Percentiles rank a stretch among this genome's conserved stretches.
Conservation (phyloP, 1,140 invertebrate species). For the Radopholus similis region DNA sequence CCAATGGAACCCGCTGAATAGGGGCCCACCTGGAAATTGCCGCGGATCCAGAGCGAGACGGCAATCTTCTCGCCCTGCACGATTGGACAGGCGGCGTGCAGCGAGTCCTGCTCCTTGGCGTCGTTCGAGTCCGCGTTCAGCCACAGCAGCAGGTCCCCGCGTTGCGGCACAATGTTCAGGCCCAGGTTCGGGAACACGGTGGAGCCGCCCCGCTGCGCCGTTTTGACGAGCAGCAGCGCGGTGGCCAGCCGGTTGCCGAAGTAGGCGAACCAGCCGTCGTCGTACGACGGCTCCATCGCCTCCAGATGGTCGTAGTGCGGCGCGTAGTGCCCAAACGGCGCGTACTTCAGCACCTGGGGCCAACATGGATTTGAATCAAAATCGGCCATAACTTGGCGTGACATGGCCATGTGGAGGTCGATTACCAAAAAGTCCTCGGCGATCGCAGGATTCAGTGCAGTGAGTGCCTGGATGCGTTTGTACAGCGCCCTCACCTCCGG, state of each 20-base stretch:
- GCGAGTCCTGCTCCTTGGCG: slow-evolving; percentile 14
- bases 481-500: slow-evolving; percentile 20
- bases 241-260: slow-evolving; percentile 44
- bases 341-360: slow-evolving; percentile 28
- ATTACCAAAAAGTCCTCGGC: slow-evolving; percentile 45
- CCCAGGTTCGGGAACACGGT: slow-evolving; percentile 39
- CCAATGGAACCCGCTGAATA: too few species aligned
- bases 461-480: slow-evolving; percentile 14
- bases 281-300: slow-evolving; percentile 36
- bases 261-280: slow-evolving; percentile 42
- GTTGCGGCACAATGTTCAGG: slow-evolving; percentile 34
- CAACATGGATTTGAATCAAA: neutral
- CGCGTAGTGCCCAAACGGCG: slow-evolving; percentile 37
- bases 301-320: slow-evolving; percentile 41
- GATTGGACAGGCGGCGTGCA: slow-evolving; percentile 52
- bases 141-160: slow-evolving; percentile 41
- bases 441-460: slow-evolving; percentile 39
- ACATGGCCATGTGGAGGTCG: neutral
- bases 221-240: slow-evolving; percentile 35
- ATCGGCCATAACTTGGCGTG: neutral
- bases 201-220: slow-evolving; percentile 27
- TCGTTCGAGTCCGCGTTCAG: slow-evolving; percentile 47
- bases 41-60: slow-evolving; percentile 47
- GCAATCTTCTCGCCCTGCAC: slow-evolving; percentile 45
- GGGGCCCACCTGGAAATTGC: slow-evolving; percentile 35